These are phyloP conservation scores for Engraulis encrasicolus DNA, from an alignment of 2,113 vertebrate genomes.

Conservation along the genomic window DNA sequence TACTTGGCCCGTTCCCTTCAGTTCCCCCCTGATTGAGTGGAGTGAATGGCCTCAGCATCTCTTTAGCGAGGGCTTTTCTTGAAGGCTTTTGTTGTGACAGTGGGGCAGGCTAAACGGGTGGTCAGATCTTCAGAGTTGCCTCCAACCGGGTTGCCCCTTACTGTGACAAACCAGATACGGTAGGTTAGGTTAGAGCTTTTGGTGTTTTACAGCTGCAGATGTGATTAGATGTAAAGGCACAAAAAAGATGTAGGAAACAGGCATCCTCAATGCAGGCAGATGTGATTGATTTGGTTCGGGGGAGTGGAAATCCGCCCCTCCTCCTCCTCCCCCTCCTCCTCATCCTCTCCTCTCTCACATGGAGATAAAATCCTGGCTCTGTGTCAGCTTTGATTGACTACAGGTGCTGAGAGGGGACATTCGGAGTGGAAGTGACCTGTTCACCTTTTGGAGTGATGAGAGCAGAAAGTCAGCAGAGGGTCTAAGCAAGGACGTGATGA, in stretches of 20 bases:
- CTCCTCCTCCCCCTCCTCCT: too few relatives aligned
- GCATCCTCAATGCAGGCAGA: slow-evolving; percentile 49
- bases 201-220: slow-evolving; percentile 63
- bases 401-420: slow-evolving; percentile 61
- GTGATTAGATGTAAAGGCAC: slow-evolving; percentile 51
- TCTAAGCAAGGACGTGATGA: slow-evolving; percentile 22
- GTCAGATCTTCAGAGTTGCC: background rate
- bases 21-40: slow-evolving; percentile 75
- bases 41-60: slow-evolving; percentile 47
- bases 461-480: slow-evolving; percentile 16
- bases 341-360: background rate
- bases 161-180: background rate
- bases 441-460: background rate
- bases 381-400: slow-evolving; percentile 31
- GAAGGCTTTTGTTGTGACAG: slow-evolving; percentile 22
- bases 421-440: slow-evolving; percentile 36
- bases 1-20: slow-evolving; percentile 64
- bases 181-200: too few relatives aligned
- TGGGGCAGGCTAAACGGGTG: background rate
- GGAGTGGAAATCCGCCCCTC: slow-evolving; percentile 34
- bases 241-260: slow-evolving; percentile 69
- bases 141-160: background rate
- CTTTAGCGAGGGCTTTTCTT: slow-evolving; percentile 30
- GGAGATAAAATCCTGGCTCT: slow-evolving; percentile 41
- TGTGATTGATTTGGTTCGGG: slow-evolving; percentile 40